Evolutionary conservation across 2,113 vertebrate genomes (phyloP).

Genomic region (Ardeotis arabs): DNA sequence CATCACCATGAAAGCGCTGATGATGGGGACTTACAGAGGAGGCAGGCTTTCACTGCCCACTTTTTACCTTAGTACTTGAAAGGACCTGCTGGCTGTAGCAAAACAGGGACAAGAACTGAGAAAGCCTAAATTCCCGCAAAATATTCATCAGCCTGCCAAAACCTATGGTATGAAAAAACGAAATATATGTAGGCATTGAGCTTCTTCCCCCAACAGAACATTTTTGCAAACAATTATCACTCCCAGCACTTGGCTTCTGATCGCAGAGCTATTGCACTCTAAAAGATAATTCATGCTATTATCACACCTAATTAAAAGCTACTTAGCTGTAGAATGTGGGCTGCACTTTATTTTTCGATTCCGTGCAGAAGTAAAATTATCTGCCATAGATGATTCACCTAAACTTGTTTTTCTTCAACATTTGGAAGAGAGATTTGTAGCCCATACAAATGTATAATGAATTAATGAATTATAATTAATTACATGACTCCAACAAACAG

Average conservation of each 20-base stretch:
- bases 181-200: neutral
- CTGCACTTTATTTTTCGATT: slow-evolving; percentile 5
- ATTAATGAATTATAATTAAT: neutral
- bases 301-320: slow-evolving; percentile 56
- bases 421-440: neutral
- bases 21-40: neutral
- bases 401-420: slow-evolving; percentile 10
- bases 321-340: slow-evolving; percentile 19
- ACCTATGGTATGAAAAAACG: neutral
- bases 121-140: neutral
- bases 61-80: neutral
- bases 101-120: neutral
- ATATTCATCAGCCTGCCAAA: neutral
- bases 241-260: slow-evolving; percentile 36
- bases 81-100: neutral
- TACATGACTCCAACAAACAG: neutral
- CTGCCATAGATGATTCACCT: neutral
- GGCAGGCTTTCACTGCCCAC: neutral
- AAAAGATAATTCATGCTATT: slow-evolving; percentile 47
- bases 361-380: neutral
- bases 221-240: slow-evolving; percentile 33
- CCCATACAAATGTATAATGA: neutral
- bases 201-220: neutral
- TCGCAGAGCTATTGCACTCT: neutral
- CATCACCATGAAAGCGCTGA: neutral